phyloP scores from a whole-genome alignment of 2,797 vertebrate genomes.

The Hapalemur alaotrensis region DNA sequence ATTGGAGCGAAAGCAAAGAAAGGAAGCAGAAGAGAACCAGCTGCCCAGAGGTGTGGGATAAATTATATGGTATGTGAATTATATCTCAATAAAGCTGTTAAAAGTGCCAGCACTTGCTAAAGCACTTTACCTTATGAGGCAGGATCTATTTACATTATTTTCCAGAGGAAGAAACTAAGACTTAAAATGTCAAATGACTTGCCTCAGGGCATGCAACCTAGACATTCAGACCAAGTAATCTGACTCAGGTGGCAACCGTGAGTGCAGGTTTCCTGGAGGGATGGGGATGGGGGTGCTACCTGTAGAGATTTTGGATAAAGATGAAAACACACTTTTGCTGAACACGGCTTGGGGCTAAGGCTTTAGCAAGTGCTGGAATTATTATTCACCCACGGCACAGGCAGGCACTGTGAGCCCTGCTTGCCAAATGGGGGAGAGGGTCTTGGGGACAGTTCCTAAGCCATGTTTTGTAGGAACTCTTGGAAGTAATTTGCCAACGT shows the following conservation, averaged over 20 bases:
- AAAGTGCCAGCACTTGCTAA: not conserved
- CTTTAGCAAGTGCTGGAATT: not conserved
- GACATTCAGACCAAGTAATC: not conserved
- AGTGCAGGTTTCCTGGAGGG: no score
- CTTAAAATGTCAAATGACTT: not conserved
- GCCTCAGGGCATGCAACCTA: fast-evolving
- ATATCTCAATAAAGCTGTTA: not conserved
- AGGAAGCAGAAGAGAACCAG: not conserved
- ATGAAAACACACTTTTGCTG: not conserved
- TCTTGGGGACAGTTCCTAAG: not conserved
- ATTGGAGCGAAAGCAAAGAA: not conserved
- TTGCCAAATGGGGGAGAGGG: not conserved
- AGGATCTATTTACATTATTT: not conserved
- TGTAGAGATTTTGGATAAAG: not conserved
- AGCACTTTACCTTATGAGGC: not conserved
- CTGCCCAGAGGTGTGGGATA: not conserved
- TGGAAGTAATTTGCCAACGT: not conserved
- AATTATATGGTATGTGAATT: not conserved
- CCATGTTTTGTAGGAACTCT: not conserved
- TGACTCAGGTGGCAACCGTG: fast-evolving
- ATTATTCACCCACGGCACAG: not conserved
- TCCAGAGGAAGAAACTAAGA: not conserved
- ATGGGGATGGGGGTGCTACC: not conserved
- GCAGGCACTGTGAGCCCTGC: not conserved
- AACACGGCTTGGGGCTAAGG: not conserved